These are phyloP conservation scores for Oryzaephilus surinamensis DNA, from an alignment of 1,140 invertebrate genomes.

Conservation along the genomic window DNA sequence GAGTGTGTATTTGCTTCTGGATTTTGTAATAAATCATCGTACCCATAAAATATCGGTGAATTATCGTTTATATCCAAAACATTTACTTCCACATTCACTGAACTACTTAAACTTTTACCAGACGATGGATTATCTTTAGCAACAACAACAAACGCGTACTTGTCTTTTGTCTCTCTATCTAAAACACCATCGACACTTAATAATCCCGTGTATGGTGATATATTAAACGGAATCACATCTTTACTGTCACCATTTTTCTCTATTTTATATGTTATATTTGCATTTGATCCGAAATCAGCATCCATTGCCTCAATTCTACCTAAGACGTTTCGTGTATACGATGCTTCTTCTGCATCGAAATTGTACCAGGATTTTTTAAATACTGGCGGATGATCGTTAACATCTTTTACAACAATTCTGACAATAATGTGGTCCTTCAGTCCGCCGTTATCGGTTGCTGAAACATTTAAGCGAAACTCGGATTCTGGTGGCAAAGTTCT, in stretches of 20 bases:
- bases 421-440: slow-evolving; percentile 58
- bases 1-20: slow-evolving; percentile 38
- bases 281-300: slow-evolving; percentile 63
- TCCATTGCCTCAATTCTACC: slow-evolving; percentile 69
- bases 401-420: slow-evolving; percentile 59
- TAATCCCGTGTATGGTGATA: slow-evolving; percentile 60
- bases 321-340: slow-evolving; percentile 54
- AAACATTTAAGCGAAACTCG: slow-evolving; percentile 65
- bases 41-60: slow-evolving; percentile 58
- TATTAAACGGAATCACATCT: slow-evolving; percentile 58
- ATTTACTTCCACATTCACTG: slow-evolving; percentile 67
- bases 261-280: slow-evolving; percentile 63
- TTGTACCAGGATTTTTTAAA: slow-evolving; percentile 74
- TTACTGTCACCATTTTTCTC: slow-evolving; percentile 36
- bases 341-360: slow-evolving; percentile 71
- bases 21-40: slow-evolving; percentile 46
- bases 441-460: slow-evolving; percentile 63
- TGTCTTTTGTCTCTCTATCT: slow-evolving; percentile 63
- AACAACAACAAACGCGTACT: slow-evolving; percentile 63
- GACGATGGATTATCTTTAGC: slow-evolving; percentile 59
- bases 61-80: slow-evolving; percentile 74
- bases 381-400: slow-evolving; percentile 76
- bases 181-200: slow-evolving; percentile 64
- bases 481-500: slow-evolving; percentile 63
- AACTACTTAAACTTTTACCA: slow-evolving; percentile 48